A percentile compares a stretch with the other conserved stretches of the same genome.
These are phyloP conservation scores for Narcine bancroftii DNA, from an alignment of 2,113 vertebrate species.

Conservation along the genomic window DNA sequence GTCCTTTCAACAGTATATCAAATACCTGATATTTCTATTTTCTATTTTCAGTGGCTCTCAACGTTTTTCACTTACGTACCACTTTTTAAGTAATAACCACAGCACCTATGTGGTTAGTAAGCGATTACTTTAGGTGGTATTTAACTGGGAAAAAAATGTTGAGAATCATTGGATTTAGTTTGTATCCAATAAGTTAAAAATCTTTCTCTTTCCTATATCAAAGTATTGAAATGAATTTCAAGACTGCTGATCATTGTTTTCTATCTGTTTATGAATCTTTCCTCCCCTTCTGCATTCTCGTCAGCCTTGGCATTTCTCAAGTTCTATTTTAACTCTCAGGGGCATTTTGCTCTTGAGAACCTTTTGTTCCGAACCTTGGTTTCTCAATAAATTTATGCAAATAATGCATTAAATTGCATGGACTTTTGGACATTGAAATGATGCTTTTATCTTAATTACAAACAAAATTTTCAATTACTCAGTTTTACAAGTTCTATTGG, in stretches of 20 bases:
- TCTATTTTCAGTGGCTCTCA: no score
- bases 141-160: no score
- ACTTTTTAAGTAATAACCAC: no score
- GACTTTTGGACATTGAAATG: neutral
- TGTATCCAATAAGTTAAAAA: no score
- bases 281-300: no score
- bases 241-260: neutral
- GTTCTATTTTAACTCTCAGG: neutral
- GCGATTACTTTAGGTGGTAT: no score
- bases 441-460: neutral
- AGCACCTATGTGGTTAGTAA: no score
- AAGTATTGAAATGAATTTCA: no score
- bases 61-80: no score
- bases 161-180: no score
- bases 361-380: neutral
- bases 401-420: neutral
- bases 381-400: neutral
- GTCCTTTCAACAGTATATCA: neutral
- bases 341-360: neutral
- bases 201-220: no score
- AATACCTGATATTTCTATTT: neutral
- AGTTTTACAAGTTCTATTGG: neutral
- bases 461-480: neutral
- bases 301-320: neutral
- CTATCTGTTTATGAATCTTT: neutral